Evolutionary conservation across 2,888 invertebrate species (phyloP).

Genomic region (Cosmia pyralina): DNA sequence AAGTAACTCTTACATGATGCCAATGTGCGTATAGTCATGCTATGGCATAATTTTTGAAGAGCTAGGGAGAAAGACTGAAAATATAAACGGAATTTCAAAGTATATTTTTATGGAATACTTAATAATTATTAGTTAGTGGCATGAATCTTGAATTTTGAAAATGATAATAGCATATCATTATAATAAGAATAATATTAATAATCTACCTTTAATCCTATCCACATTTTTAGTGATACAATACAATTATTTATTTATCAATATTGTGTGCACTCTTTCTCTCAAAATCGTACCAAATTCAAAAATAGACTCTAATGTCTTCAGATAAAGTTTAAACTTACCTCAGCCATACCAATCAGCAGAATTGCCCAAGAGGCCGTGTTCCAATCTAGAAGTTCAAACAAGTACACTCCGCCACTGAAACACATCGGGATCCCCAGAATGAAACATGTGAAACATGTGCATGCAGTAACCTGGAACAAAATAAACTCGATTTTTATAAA

Average conservation of each 20-base stretch:
- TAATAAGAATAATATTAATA: too few species aligned
- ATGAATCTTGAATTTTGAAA: neutral
- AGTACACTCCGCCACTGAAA: slow-evolving; percentile 93
- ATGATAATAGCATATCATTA: neutral
- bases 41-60: neutral
- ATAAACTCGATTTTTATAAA: neutral
- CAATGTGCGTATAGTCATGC: neutral
- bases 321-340: slow-evolving; percentile 80
- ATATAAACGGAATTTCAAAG: too few species aligned
- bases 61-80: too few species aligned
- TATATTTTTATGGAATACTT: too few species aligned
- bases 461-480: slow-evolving; percentile 89
- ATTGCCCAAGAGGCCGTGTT: slow-evolving; percentile 95
- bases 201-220: too few species aligned
- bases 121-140: neutral
- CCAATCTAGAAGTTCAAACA: slow-evolving; percentile 94
- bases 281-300: neutral
- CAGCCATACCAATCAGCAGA: slow-evolving; percentile 92
- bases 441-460: slow-evolving; percentile 92
- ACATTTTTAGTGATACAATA: too few species aligned
- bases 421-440: slow-evolving; percentile 94
- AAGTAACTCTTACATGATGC: neutral
- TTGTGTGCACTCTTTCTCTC: fast-evolving
- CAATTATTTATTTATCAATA: neutral
- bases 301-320: neutral